Evolutionary conservation across 2,113 vertebrate genomes (phyloP), one percentile per base, ranked within the genome.

Genomic region (Strix aluco): DNA sequence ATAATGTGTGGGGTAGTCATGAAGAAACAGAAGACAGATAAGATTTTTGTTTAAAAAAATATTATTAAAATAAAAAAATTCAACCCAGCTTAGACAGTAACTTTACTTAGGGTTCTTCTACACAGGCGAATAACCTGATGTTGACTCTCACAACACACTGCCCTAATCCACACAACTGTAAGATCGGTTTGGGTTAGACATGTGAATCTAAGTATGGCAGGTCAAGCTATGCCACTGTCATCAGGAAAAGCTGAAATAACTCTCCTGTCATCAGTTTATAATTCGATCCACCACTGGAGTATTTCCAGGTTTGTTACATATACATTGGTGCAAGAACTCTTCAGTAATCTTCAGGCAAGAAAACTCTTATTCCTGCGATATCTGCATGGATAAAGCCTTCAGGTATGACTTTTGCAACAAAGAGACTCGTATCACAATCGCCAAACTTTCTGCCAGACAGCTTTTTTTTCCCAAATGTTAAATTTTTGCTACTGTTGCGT

Each of bases 51-150:
- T 75, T 18, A 61, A 78, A 75, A 69, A 86, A 32, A 6, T 16
- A 36, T 19, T 51, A 44, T n/a, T 66, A 25, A 91, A 81, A 23
- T 65, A 47, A 38, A 40, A 89, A 94, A 82, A 92, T 73, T 90
- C 70, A 86, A 59, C 29, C 20, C 58, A 87, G 7, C 21, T 91
- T n/a, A 74, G 49, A 51, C 14, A 38, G 57, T 38, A 71, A 71
- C 8, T 94, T 78, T 40, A 69, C 32, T 87, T 61, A 49, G 44
- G 65, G 36, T 52, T 81, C 36, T 73, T 88, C 57, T 74, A 73
- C 8, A 27, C 27, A 75, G 40, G 19, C 3, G 5, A 81, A 81
- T 46, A 66, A 70, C 51, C 67, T 71, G 40, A 63, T 22, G 21
- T 30, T 27, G 49, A 61, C 26, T 77, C 62, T 75, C 16, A 2